These are phyloP conservation scores for Noctua janthina DNA, from an alignment of 2,888 invertebrate genomes.

Conservation along the genomic window DNA sequence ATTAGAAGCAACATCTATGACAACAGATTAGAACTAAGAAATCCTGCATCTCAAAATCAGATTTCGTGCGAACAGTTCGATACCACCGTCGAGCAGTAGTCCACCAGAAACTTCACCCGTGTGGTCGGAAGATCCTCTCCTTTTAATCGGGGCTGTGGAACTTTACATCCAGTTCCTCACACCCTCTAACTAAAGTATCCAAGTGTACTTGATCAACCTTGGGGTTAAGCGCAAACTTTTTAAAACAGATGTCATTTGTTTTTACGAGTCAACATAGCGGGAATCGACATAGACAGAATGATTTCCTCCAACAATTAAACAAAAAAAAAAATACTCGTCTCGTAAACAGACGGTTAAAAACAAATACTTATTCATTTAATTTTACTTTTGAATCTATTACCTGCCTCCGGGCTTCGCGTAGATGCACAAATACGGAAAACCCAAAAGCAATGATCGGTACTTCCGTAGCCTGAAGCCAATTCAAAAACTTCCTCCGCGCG, in stretches of 20 bases:
- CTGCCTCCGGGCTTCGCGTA: not conserved
- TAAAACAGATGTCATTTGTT: no score
- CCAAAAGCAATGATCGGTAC: conserved; percentile 2
- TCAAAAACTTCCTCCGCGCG: conserved; percentile 1
- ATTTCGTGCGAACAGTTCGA: not conserved
- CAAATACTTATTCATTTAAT: not conserved
- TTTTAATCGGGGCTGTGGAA: not conserved
- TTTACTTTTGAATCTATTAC: not conserved
- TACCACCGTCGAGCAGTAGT: not conserved
- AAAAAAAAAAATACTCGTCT: no score
- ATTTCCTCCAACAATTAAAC: not conserved
- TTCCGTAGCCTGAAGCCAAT: conserved; percentile 1
- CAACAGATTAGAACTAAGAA: not conserved
- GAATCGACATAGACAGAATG: no score
- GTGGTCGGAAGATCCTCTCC: not conserved
- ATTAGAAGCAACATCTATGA: no score
- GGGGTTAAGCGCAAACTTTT: no score
- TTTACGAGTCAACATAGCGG: no score
- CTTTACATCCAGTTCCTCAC: not conserved
- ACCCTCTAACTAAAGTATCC: not conserved
- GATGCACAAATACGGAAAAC: not conserved
- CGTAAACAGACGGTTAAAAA: no score
- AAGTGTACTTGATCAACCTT: no score
- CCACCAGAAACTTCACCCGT: not conserved
- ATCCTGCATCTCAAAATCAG: not conserved